Evolutionary conservation across 2,888 invertebrate genomes (phyloP).

Genomic region (Hololepta plana): DNA sequence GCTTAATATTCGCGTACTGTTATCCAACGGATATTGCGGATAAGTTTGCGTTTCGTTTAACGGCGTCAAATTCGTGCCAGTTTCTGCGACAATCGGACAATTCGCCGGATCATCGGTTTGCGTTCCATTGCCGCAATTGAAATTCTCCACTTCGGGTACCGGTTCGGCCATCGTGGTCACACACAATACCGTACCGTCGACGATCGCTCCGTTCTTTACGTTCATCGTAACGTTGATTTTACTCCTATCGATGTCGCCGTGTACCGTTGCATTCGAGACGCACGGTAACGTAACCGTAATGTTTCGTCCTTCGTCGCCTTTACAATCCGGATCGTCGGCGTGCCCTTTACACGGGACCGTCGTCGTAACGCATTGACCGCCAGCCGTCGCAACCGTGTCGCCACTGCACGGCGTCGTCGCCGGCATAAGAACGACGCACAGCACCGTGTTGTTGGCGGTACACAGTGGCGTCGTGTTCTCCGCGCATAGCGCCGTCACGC

Average conservation of each 20-base stretch:
- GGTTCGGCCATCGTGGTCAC: conserved; percentile 22
- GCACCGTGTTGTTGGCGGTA: conserved; percentile 19
- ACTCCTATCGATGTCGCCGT: conserved; percentile 14
- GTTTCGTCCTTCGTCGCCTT: conserved; percentile 13
- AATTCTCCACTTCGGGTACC: conserved; percentile 15
- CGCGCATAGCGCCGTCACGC: conserved; percentile 18
- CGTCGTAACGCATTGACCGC: conserved; percentile 11
- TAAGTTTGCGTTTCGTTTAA: neutral
- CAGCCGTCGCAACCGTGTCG: conserved; percentile 12
- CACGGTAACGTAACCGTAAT: conserved; percentile 18
- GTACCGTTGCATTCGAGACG: conserved; percentile 20
- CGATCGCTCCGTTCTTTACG: conserved; percentile 6
- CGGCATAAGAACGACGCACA: conserved; percentile 19
- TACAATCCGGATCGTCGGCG: conserved; percentile 15
- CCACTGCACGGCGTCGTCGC: conserved; percentile 17
- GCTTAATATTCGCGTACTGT: conserved; percentile 1
- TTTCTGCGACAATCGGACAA: too few species aligned
- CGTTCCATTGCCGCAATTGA: conserved; percentile 5
- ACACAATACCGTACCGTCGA: conserved; percentile 16
- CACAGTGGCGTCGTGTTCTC: conserved; percentile 19
- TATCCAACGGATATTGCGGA: neutral
- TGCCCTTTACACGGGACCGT: conserved; percentile 16
- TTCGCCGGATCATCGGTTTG: neutral
- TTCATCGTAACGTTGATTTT: conserved; percentile 6
- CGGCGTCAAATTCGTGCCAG: too few species aligned